Conservation (phyloP, 2,797 vertebrate species). For the Pogonophryne albipinna region DNA sequence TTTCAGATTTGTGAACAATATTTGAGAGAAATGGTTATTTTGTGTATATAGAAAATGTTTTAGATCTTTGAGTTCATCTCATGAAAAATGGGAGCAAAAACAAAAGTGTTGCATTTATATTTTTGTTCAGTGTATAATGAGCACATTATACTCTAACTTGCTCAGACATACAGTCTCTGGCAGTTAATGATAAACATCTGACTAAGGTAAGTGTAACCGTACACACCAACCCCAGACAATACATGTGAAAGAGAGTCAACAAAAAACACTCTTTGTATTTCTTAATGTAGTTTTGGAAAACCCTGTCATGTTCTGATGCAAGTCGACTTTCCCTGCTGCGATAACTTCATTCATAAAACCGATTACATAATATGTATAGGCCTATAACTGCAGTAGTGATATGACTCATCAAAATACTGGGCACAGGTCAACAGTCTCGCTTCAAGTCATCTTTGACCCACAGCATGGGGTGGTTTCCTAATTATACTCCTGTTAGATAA, state of each 20-base stretch:
- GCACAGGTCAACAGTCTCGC: background rate
- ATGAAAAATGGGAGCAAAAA: too few species aligned
- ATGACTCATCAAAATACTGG: background rate
- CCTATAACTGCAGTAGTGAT: background rate
- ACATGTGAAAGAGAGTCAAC: background rate
- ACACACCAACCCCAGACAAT: background rate
- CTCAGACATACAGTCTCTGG: background rate
- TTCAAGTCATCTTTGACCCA: background rate
- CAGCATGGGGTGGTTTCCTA: background rate
- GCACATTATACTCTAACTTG: background rate
- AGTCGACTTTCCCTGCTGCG: background rate
- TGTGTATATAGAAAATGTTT: too few species aligned
- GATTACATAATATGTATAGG: background rate
- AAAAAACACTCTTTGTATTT: background rate
- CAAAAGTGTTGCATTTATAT: too few species aligned
- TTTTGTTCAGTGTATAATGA: too few species aligned
- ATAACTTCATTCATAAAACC: background rate
- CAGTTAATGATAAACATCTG: background rate
- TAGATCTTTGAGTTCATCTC: too few species aligned
- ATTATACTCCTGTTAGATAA: constrained; percentile 8
- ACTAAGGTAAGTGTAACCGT: too few species aligned
- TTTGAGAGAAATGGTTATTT: too few species aligned
- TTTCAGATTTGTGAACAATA: too few species aligned
- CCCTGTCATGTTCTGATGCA: background rate
- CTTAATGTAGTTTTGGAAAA: background rate